These are phyloP conservation scores for Listronotus bonariensis DNA, from an alignment of 1,140 invertebrate species.

Conservation along the genomic window DNA sequence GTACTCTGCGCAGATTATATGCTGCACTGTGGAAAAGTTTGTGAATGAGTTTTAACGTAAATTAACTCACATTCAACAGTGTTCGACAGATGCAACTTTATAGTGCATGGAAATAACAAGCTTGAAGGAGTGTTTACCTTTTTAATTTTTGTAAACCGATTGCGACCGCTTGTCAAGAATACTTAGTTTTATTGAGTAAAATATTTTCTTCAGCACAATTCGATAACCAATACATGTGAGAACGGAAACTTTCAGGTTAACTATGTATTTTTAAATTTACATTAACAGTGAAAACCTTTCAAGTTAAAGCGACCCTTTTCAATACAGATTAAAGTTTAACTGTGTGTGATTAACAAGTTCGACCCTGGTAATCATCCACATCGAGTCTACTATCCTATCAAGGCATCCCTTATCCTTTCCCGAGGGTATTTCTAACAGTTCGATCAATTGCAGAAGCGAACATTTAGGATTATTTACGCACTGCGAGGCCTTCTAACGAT, in stretches of 20 bases:
- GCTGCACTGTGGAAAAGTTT: no score
- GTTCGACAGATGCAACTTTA: no score
- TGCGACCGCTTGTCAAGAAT: no score
- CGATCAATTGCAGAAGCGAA: slow-evolving; percentile 37
- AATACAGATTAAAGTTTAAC: slow-evolving; percentile 31
- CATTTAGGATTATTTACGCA: slow-evolving; percentile 35
- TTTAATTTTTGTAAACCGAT: no score
- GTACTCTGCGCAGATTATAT: no score
- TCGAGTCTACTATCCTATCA: slow-evolving; percentile 30
- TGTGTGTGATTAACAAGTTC: slow-evolving; percentile 31
- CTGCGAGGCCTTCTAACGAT: slow-evolving; percentile 31
- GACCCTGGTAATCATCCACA: slow-evolving; percentile 32
- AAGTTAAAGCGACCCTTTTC: slow-evolving; percentile 20
- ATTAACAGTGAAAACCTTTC: slow-evolving; percentile 10
- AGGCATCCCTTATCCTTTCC: slow-evolving; percentile 26
- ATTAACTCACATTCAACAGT: no score
- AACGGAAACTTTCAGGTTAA: slow-evolving; percentile 5
- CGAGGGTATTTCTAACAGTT: slow-evolving; percentile 30
- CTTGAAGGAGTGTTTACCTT: no score
- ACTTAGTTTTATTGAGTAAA: no score
- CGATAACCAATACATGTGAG: no score
- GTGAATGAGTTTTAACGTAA: no score
- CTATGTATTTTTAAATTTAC: not conserved
- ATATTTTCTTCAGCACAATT: no score
- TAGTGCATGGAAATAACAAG: no score